These are phyloP conservation scores for Pseudonaja textilis DNA, from an alignment of 2,113 vertebrate species.

Conservation along the genomic window DNA sequence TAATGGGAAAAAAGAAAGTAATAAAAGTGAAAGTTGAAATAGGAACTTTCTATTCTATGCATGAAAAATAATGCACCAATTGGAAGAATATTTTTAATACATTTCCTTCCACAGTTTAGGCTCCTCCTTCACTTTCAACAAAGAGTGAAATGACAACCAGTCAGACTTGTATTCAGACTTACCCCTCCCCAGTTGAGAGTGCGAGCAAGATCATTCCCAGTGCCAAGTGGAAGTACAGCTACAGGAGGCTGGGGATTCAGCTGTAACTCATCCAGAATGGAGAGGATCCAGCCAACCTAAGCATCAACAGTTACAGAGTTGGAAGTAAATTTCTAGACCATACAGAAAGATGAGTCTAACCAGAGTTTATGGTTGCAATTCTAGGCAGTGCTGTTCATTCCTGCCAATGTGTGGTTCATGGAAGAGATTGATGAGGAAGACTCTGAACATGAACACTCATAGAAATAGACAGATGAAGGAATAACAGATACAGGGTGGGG, in stretches of 20 bases:
- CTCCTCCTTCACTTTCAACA: background rate
- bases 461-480: background rate
- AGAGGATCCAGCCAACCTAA: slow-evolving; percentile 85
- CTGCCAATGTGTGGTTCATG: background rate
- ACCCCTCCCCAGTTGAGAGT: slow-evolving; percentile 98
- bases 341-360: background rate
- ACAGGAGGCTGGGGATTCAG: slow-evolving; percentile 86
- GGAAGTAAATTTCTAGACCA: background rate
- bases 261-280: slow-evolving; percentile 78
- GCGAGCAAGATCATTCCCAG: slow-evolving; percentile 93
- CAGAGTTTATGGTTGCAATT: background rate
- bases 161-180: slow-evolving; percentile 56
- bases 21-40: background rate
- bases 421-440: background rate
- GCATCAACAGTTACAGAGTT: slow-evolving; percentile 8
- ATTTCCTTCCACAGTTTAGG: background rate
- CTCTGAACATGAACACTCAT: background rate
- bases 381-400: background rate
- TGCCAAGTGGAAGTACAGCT: slow-evolving; percentile 92
- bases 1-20: background rate
- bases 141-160: background rate
- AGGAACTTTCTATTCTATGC: background rate
- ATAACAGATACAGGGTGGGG: background rate
- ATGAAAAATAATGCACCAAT: background rate
- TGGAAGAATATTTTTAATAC: background rate